Conservation (phyloP, 2,797 vertebrate species). For the Calcarius lapponicus region DNA sequence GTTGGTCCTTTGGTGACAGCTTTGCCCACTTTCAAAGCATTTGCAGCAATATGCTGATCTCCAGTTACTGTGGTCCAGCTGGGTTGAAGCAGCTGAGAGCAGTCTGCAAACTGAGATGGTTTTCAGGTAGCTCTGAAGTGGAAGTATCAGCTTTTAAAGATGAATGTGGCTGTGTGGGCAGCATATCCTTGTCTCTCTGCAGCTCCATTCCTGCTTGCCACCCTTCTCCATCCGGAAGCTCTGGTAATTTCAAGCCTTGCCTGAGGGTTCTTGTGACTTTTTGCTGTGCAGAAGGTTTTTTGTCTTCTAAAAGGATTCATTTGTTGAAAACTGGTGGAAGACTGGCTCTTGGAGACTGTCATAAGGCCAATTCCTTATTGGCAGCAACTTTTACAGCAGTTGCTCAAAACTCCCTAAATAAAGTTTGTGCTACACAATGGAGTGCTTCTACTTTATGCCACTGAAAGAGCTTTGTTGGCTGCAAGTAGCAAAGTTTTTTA, state of each 20-base stretch:
- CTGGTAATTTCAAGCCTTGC: not conserved
- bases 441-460: not conserved
- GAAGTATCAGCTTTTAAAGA: not conserved
- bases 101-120: not conserved
- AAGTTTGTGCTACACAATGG: not conserved
- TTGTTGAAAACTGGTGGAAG: not conserved
- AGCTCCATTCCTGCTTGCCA: not conserved
- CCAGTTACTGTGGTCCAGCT: not conserved
- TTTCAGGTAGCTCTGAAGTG: not conserved
- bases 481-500: not conserved
- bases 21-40: not conserved
- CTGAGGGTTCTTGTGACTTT: not conserved
- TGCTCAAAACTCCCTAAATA: not conserved
- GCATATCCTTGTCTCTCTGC: not conserved
- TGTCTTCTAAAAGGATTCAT: not conserved
- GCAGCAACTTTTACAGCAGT: not conserved
- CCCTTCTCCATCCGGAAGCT: not conserved
- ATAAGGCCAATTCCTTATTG: not conserved
- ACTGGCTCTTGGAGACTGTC: not conserved
- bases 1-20: not conserved
- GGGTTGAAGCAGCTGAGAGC: not conserved
- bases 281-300: not conserved
- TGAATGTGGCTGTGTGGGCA: not conserved
- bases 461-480: not conserved
- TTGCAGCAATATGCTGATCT: not conserved